Evolutionary conservation across 2,888 invertebrate species (phyloP), one percentile per base, ranked within the genome.

Genomic region (Rhyacophila evoluta): DNA sequence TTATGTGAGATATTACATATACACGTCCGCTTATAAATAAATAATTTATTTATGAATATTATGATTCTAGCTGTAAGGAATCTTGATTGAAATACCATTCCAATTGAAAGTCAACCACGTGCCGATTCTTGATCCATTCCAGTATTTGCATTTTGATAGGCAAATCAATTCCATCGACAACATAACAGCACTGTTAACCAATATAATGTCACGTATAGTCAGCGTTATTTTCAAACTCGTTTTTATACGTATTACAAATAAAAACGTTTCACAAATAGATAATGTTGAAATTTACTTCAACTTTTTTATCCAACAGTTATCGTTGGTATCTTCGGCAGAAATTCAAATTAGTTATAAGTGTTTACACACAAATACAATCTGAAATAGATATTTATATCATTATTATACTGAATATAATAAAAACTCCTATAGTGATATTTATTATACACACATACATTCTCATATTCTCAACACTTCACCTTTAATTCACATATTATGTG

Each of bases 251-350:
- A 8, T 19, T 25, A 19, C 29, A 33, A 33, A 33, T 33, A 33
- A 55, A 55, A 55, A 55, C 19, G 10, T 55, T 55, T 55, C 55
- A 55, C 55, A 55, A 55, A 55, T 19, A 55, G 19, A 25, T 55
- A 0, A 25, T 55, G 55, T 25, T 55, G 55, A 55, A 55, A 55
- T 55, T 19, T 19, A 8, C 15, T 55, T 55, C 55, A 19, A 55
- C 55, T 19, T 55, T 33, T 33, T 33, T 33, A n/a, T n/a, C n/a
- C n/a, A n/a, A n/a, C 6, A 33, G 29, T 33, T 6, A 33, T 33
- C 6, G 29, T 33, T 33, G 29, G 29, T 6, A 33, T 33, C 29
- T 33, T 33, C 6, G 29, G 29, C 6, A 33, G 4, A n/a, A n/a
- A n/a, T n/a, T n/a, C n/a, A n/a, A n/a, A n/a, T n/a, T n/a, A n/a